Percentiles rank a stretch among this genome's conserved stretches.
These are phyloP conservation scores for Leptinotarsa lineolata DNA, from an alignment of 1,140 invertebrate species.

Conservation along the genomic window DNA sequence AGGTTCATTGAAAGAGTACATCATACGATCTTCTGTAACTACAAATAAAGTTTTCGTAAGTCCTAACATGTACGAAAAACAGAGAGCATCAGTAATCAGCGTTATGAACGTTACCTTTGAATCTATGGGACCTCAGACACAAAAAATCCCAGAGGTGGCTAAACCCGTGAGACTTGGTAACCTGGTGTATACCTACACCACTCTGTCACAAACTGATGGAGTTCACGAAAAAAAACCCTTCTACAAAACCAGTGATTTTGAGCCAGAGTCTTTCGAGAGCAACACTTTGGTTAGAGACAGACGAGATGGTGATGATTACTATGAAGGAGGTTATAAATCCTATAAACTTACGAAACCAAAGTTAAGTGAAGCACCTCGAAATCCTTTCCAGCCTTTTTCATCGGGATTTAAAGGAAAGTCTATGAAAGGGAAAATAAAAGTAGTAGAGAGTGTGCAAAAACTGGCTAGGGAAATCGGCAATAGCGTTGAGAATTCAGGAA, in stretches of 20 bases:
- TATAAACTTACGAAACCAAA: constrained; percentile 47
- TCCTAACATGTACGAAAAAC: constrained; percentile 57
- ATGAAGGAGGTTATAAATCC: constrained; percentile 38
- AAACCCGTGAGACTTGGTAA: constrained; percentile 58
- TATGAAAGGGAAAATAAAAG: constrained; percentile 47
- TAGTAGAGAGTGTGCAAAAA: constrained; percentile 57
- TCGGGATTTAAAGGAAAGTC: constrained; percentile 60
- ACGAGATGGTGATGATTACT: constrained; percentile 16
- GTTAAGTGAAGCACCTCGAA: constrained; percentile 56
- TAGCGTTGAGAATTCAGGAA: constrained; percentile 61
- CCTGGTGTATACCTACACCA: constrained; percentile 62
- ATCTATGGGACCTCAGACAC: constrained; percentile 39
- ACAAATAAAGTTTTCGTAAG: constrained; percentile 62
- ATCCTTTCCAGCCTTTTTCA: constrained; percentile 59
- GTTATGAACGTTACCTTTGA: constrained; percentile 62
- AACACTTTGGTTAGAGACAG: not conserved
- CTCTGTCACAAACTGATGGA: constrained; percentile 38
- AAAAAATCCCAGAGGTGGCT: constrained; percentile 39
- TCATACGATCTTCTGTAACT: constrained; percentile 67
- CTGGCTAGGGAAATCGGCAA: constrained; percentile 62
- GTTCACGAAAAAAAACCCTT: constrained; percentile 22
- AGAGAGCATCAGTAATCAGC: constrained; percentile 64
- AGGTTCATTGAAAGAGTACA: constrained; percentile 60
- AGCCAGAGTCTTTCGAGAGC: not conserved
- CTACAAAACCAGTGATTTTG: not conserved